Evolutionary conservation across 2,113 vertebrate genomes (phyloP), one percentile per base, ranked within the genome.

Genomic region (Trematomus loennbergii): DNA sequence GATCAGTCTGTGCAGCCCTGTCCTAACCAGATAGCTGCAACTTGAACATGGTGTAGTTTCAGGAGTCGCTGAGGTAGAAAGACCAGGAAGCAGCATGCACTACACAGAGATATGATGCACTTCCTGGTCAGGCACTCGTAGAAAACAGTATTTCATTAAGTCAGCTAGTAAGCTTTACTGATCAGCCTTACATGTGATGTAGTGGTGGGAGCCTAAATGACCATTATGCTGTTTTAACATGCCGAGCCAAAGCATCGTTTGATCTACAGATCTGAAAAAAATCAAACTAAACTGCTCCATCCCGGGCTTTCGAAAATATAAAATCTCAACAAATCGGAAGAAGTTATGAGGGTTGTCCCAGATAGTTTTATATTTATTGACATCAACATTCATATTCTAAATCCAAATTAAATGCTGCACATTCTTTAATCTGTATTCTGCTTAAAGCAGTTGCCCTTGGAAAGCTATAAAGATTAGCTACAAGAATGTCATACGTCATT

Each of bases 21-120:
- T 88, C 81, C 33, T 79, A 86, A 76, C 66, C 78, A 62, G 48
- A 88, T 58, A 85, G 82, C 67, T 77, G 78, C 84, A 75, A 87
- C 82, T 57, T 75, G 68, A 84, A 82, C 81, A 78, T 88, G 85
- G 67, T 82, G 81, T 90, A 78, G 78, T 81, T 89, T 79, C 75
- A 84, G 52, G 73, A 40, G 66, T 84, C 79, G 45, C 74, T 45
- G 72, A 85, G 70, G 62, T 86, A 87, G 74, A 80, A 52, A 65
- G 53, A 72, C 81, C 75, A 79, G 79, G 85, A 74, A 73, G 75
- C 33, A 55, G 53, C 45, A 16, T 76, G 81, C 90, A 89, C 85
- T 85, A 85, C 82, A 81, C 52, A 36, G 75, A 67, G 62, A 79
- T 16, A 80, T 2, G 66, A 74, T 55, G 79, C 58, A n/a, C 84